Conservation (phyloP, 2,888 invertebrate genomes). For the Conomelus anceps region DNA sequence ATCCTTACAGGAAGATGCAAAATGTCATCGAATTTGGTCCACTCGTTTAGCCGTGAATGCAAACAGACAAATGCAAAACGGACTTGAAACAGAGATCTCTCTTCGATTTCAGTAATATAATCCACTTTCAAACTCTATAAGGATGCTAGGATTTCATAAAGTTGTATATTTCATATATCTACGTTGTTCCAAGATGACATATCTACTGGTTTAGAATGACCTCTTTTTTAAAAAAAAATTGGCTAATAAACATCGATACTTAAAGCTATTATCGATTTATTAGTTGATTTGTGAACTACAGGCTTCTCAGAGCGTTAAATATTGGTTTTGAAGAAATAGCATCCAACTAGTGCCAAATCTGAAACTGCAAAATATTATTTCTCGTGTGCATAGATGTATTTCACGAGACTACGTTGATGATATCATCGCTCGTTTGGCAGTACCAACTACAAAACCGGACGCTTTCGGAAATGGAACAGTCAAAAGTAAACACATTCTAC, state of each 20-base stretch:
- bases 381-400: neutral
- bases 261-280: neutral
- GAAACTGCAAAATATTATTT: neutral
- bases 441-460: neutral
- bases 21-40: too few relatives aligned
- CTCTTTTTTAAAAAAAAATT: too few relatives aligned
- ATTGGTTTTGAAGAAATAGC: neutral
- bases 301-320: neutral
- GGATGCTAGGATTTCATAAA: too few relatives aligned
- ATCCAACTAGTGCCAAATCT: neutral
- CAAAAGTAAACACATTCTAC: neutral
- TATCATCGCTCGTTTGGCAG: neutral
- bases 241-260: neutral
- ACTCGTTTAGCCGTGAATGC: too few relatives aligned
- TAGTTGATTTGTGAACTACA: neutral
- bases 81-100: too few relatives aligned
- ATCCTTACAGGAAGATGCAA: too few relatives aligned
- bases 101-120: too few relatives aligned
- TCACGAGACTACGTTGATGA: neutral
- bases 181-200: too few relatives aligned
- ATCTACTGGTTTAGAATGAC: too few relatives aligned
- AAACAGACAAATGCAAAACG: too few relatives aligned
- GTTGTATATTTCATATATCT: too few relatives aligned
- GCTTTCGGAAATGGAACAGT: neutral
- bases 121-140: too few relatives aligned